These are phyloP conservation scores for Alcedo atthis DNA, from an alignment of 2,797 vertebrate species.

Conservation along the genomic window DNA sequence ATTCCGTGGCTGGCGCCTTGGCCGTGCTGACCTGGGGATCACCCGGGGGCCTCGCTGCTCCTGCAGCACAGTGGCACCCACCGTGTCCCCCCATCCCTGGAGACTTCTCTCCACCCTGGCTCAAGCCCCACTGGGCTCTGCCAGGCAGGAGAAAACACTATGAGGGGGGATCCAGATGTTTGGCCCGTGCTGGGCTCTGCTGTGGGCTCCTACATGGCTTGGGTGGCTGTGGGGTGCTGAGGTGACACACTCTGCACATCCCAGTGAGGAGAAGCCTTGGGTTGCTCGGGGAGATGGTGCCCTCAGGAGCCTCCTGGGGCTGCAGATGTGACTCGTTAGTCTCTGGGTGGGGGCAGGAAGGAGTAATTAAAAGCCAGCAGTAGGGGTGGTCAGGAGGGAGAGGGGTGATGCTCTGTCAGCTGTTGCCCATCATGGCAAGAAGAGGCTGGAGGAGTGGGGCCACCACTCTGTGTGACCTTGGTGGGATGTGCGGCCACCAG, in stretches of 20 bases:
- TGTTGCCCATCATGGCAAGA: no score
- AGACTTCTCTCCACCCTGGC: not conserved
- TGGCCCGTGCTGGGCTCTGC: not conserved
- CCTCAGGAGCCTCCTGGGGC: not conserved
- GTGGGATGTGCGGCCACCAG: not conserved
- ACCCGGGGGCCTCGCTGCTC: not conserved
- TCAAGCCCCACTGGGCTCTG: not conserved
- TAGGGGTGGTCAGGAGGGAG: not conserved
- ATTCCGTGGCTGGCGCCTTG: not conserved
- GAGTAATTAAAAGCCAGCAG: not conserved
- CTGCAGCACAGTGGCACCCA: fast-evolving
- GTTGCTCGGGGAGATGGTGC: not conserved
- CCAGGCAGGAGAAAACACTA: not conserved
- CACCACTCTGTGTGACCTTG: fast-evolving
- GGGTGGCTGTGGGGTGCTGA: fast-evolving
- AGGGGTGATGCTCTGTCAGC: no score
- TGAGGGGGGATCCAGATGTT: not conserved
- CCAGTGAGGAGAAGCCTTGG: not conserved
- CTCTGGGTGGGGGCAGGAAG: not conserved
- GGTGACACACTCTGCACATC: not conserved
- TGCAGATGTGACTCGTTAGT: not conserved
- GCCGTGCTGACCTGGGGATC: not conserved
- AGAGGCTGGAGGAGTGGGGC: fast-evolving
- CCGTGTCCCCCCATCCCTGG: not conserved
- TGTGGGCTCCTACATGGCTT: fast-evolving